Percentiles rank a stretch among this genome's conserved stretches.
These are phyloP conservation scores for Phymorhynchus buccinoides DNA, from an alignment of 1,140 invertebrate species.

Conservation along the genomic window DNA sequence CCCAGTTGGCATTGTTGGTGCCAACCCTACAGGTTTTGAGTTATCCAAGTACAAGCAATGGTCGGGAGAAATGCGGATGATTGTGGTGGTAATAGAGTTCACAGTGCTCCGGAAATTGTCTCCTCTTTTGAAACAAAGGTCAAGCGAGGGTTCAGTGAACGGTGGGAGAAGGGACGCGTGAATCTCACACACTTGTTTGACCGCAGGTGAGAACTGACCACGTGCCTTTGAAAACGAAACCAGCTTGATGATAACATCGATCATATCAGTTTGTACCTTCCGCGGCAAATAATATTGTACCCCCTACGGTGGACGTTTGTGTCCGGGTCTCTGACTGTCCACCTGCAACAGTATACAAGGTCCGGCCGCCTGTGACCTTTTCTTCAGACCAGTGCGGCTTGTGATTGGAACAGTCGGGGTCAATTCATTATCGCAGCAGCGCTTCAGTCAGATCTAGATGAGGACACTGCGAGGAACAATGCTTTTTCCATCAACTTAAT, in stretches of 20 bases:
- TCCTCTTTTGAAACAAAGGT: background rate
- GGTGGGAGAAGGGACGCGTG: no score
- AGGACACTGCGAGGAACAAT: background rate
- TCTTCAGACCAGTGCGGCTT: background rate
- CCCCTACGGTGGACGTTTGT: background rate
- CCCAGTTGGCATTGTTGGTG: no score
- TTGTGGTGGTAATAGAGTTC: no score
- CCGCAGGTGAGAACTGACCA: background rate
- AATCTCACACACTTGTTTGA: background rate
- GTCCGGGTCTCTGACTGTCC: background rate
- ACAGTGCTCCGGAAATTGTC: background rate
- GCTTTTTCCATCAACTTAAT: conserved; percentile 4
- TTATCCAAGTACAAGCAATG: no score
- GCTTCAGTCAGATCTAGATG: conserved; percentile 1
- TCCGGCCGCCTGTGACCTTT: background rate
- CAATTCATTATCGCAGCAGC: background rate
- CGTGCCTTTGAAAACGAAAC: background rate
- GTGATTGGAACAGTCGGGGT: background rate
- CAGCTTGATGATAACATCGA: background rate
- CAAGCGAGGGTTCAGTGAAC: no score
- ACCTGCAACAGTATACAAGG: background rate
- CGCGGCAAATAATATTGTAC: no score
- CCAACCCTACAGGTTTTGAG: no score
- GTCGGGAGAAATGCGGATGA: no score
- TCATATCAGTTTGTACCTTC: background rate